These are phyloP conservation scores for Steinernema scapterisci DNA, from an alignment of 2,888 invertebrate species.

Conservation along the genomic window DNA sequence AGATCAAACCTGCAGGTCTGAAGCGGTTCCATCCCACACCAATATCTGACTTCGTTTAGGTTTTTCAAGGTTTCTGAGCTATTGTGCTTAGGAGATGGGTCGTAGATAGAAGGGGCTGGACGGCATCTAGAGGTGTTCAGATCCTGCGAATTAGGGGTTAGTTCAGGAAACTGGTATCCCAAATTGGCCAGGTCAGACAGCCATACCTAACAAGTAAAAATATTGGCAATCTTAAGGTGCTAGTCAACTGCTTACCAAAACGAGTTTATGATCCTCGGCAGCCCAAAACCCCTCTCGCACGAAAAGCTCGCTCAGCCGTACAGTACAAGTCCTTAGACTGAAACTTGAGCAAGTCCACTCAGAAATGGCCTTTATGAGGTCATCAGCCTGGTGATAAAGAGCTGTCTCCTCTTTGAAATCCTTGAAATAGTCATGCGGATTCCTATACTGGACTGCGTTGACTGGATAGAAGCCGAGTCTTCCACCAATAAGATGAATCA, in stretches of 20 bases:
- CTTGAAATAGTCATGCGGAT: conserved; percentile 48
- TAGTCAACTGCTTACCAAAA: no score
- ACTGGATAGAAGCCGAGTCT: conserved; percentile 47
- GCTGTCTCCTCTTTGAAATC: conserved; percentile 53
- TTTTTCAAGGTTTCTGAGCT: no score
- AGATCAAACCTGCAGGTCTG: no score
- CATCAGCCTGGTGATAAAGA: conserved; percentile 46
- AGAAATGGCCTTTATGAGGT: background rate
- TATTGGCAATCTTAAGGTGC: no score
- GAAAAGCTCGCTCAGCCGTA: background rate
- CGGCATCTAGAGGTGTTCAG: background rate
- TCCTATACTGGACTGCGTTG: conserved; percentile 48
- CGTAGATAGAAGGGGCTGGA: no score
- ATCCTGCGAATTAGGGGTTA: no score
- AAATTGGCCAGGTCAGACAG: background rate
- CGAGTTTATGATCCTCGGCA: background rate
- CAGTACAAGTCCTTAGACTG: background rate
- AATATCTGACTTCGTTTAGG: no score
- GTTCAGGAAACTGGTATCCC: background rate
- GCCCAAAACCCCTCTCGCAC: background rate
- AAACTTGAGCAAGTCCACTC: background rate
- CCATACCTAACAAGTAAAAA: no score
- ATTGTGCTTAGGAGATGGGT: no score
- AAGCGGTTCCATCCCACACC: no score
- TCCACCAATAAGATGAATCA: conserved; percentile 54